Conservation (phyloP, 2,888 invertebrate species). For the Euphydryas editha region DNA sequence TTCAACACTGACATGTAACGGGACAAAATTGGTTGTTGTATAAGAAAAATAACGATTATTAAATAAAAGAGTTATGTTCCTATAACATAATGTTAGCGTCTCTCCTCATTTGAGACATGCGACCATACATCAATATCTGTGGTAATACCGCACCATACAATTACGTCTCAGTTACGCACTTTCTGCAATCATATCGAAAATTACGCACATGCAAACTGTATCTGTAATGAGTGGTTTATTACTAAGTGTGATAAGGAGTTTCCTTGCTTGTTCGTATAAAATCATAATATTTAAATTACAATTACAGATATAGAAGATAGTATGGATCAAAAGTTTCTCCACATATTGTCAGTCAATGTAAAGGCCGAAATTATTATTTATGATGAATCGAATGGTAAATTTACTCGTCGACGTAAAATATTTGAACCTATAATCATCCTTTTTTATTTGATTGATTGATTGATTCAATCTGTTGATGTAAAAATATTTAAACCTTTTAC, state of each 20-base stretch:
- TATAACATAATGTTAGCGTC: background rate
- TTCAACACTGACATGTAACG: too few species aligned
- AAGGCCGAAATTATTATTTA: too few species aligned
- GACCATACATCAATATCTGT: constrained; percentile 10
- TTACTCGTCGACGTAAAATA: too few species aligned
- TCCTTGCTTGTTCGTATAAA: background rate
- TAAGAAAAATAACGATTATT: constrained; percentile 1
- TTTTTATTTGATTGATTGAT: too few species aligned
- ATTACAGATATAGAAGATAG: too few species aligned
- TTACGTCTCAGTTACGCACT: constrained; percentile 25
- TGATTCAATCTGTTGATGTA: too few species aligned
- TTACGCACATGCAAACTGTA: constrained; percentile 8
- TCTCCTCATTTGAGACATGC: constrained; percentile 24
- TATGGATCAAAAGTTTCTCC: too few species aligned
- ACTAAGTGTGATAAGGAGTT: background rate
- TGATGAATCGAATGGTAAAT: too few species aligned
- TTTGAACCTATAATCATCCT: too few species aligned
- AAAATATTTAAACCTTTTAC: too few species aligned
- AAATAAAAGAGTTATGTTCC: constrained; percentile 2
- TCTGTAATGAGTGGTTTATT: background rate
- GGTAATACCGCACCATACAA: constrained; percentile 16
- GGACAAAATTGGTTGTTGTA: too few species aligned
- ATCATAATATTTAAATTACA: background rate
- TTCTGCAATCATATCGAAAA: constrained; percentile 23
- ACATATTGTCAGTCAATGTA: too few species aligned